A percentile compares a stretch with the other conserved stretches of the same genome.
Conservation (phyloP, 2,113 vertebrate genomes). For the Phrynosoma blainvillii region DNA sequence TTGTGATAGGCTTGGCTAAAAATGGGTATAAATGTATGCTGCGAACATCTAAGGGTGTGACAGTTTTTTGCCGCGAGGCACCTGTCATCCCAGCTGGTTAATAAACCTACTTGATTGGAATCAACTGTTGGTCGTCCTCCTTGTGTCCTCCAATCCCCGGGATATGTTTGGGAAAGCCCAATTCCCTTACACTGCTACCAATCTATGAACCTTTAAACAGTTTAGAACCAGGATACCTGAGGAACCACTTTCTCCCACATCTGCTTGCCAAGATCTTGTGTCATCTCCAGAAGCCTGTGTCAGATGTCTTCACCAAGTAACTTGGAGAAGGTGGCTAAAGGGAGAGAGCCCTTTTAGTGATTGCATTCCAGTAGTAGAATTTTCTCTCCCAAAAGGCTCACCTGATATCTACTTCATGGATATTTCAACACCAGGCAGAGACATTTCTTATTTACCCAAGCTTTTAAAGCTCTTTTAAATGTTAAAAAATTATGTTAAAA, state of each 20-base stretch:
- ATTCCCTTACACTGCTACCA: too few species aligned
- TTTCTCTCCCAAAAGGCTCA: neutral
- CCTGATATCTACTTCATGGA: neutral
- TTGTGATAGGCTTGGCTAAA: too few species aligned
- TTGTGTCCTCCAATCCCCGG: too few species aligned
- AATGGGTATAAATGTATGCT: too few species aligned
- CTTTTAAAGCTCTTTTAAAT: neutral
- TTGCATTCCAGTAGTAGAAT: too few species aligned
- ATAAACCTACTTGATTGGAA: too few species aligned
- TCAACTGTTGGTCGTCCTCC: too few species aligned
- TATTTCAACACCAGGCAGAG: neutral
- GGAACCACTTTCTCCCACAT: neutral
- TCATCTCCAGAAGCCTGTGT: neutral
- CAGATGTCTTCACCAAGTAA: neutral
- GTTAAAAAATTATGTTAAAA: neutral
- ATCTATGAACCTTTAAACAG: neutral
- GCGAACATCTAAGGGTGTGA: too few species aligned
- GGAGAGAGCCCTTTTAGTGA: neutral
- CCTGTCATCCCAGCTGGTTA: too few species aligned
- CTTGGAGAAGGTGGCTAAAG: neutral
- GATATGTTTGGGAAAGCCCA: too few species aligned
- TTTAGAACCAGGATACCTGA: neutral
- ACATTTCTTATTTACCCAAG: neutral
- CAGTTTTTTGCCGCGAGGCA: too few species aligned
- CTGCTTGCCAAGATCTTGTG: neutral